Conservation (phyloP, 2,888 invertebrate genomes). For the Coremacera marginata region DNA sequence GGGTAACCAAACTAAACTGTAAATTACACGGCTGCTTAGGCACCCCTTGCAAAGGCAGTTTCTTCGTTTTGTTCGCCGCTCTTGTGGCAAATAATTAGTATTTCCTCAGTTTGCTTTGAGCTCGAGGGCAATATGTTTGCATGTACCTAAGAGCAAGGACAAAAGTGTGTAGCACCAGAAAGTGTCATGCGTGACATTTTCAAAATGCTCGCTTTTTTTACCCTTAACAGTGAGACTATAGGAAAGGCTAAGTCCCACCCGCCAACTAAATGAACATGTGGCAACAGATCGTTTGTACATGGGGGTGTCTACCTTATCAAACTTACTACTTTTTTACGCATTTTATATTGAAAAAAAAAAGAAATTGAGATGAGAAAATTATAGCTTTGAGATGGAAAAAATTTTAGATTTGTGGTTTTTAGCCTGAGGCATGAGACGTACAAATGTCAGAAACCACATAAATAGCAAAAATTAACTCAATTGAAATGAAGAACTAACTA, state of each 20-base stretch:
- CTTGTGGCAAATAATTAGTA: constrained; percentile 47
- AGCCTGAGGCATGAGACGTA: not conserved
- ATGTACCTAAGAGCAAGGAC: not conserved
- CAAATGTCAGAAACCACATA: too few relatives aligned
- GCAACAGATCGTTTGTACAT: constrained; percentile 54
- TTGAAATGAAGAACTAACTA: too few relatives aligned
- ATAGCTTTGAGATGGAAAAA: constrained; percentile 16
- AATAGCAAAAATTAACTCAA: too few relatives aligned
- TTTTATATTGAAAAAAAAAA: not conserved
- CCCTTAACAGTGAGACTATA: constrained; percentile 33
- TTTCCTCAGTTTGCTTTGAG: constrained; percentile 32
- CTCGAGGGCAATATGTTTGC: constrained; percentile 40
- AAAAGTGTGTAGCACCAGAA: not conserved
- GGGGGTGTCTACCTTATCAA: constrained; percentile 23
- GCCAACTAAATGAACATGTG: constrained; percentile 54
- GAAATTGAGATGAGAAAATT: constrained; percentile 7
- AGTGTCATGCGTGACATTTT: constrained; percentile 57
- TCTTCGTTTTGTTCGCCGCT: not conserved
- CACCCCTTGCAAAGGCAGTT: constrained; percentile 53
- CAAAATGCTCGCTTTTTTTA: constrained; percentile 47
- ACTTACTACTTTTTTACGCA: not conserved
- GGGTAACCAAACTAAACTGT: constrained; percentile 65
- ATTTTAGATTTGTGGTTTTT: not conserved
- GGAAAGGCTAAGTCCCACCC: constrained; percentile 47
- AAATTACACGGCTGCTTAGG: constrained; percentile 68